phyloP scores from a whole-genome alignment of 2,113 vertebrate genomes.

The Balaeniceps rex region DNA sequence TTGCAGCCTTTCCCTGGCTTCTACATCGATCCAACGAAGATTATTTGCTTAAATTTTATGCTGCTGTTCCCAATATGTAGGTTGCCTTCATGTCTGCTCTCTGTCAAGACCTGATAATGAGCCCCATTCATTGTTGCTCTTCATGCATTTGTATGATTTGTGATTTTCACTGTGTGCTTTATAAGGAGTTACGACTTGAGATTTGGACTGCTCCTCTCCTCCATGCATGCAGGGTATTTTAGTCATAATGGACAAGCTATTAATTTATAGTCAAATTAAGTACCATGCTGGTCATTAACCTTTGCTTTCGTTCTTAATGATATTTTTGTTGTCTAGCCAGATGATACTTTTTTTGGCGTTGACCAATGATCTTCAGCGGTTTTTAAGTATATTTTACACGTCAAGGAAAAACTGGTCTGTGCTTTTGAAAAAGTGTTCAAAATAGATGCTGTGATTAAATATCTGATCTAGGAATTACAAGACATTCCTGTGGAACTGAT shows the following conservation, averaged over 20 bases:
- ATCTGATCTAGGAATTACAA: background rate
- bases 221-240: background rate
- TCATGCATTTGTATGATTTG: background rate
- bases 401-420: background rate
- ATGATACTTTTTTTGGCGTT: background rate
- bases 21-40: background rate
- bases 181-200: background rate
- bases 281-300: background rate
- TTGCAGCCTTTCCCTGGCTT: background rate
- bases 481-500: background rate
- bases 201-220: background rate
- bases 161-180: background rate
- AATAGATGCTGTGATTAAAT: background rate
- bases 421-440: background rate
- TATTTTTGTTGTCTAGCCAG: slow-evolving; percentile 1
- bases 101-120: background rate
- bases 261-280: slow-evolving; percentile 17
- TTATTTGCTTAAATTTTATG: background rate
- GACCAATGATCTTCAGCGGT: background rate
- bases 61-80: background rate
- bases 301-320: slow-evolving; percentile 2
- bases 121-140: background rate
- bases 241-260: slow-evolving; percentile 18
- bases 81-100: background rate
- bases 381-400: background rate